phyloP scores from a whole-genome alignment of 64 coral and sea anemone genomes.

The Catalaphyllia jardinei region DNA sequence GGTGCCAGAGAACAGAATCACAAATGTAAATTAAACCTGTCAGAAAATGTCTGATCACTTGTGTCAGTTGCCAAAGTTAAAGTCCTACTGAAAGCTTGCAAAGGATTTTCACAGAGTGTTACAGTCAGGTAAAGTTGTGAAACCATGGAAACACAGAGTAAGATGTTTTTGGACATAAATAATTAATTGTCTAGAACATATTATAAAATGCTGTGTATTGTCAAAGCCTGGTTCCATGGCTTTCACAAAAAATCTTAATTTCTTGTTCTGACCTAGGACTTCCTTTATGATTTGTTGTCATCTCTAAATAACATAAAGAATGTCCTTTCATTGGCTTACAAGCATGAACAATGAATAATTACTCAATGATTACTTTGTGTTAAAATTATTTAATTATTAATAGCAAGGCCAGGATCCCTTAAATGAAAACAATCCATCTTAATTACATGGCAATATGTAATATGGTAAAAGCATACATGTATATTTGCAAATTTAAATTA shows the following conservation, averaged over 20 bases:
- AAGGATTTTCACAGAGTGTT: constrained; percentile 13
- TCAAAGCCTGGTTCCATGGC: background rate
- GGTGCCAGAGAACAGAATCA: background rate
- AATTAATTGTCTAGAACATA: constrained; percentile 6
- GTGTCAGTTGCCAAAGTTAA: background rate
- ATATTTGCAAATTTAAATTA: too few species aligned
- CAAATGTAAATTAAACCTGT: background rate
- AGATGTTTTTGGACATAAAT: constrained; percentile 8
- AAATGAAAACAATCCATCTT: background rate
- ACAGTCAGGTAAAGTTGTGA: background rate
- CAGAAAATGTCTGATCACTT: background rate
- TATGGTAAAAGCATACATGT: too few species aligned
- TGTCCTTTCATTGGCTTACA: background rate
- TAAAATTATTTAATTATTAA: constrained; percentile 33
- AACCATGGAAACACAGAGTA: constrained; percentile 44
- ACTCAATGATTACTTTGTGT: background rate
- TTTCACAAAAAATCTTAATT: background rate
- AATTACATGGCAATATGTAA: too few species aligned
- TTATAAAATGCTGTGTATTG: background rate
- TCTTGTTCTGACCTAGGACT: background rate
- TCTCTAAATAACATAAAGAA: background rate
- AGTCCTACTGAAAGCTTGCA: constrained; percentile 26
- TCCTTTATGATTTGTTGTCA: constrained; percentile 13
- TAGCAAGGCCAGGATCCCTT: background rate
- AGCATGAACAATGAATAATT: background rate